Evolutionary conservation across 64 coral and sea anemone genomes (phyloP).

Genomic region (Montipora foliosa): DNA sequence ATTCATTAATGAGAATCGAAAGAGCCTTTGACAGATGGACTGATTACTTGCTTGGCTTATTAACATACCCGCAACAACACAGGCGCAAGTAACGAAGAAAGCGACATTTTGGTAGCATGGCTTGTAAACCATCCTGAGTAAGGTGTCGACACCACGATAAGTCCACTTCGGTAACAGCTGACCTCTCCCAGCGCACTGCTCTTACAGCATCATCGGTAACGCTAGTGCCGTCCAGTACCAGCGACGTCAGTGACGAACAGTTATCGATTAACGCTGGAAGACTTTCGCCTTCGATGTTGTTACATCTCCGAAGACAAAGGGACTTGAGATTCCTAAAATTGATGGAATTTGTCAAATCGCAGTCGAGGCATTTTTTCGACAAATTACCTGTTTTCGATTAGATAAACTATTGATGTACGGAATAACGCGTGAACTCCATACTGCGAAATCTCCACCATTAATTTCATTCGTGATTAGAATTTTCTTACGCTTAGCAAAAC

Average conservation of each 20-base stretch:
- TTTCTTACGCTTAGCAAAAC: too few species aligned
- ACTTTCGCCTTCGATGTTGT: constrained; percentile 72
- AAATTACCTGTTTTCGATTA: too few species aligned
- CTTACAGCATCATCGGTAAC: constrained; percentile 58
- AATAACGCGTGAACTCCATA: too few species aligned
- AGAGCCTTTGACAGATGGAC: too few species aligned
- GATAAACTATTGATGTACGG: too few species aligned
- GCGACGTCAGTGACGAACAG: constrained; percentile 57
- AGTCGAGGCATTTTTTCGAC: too few species aligned
- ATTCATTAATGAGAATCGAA: too few species aligned
- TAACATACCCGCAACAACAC: constrained; percentile 80
- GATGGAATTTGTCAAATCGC: background rate
- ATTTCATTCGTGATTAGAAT: too few species aligned
- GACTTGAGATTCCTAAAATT: constrained; percentile 45
- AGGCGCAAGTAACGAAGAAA: constrained; percentile 81
- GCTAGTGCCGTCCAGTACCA: constrained; percentile 81
- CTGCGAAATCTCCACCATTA: too few species aligned
- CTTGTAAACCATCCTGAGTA: constrained; percentile 64
- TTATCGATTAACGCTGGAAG: constrained; percentile 59
- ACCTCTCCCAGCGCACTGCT: constrained; percentile 66
- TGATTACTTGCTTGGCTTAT: too few species aligned
- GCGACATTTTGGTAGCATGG: constrained; percentile 63
- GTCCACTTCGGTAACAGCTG: constrained; percentile 76
- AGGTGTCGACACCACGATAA: constrained; percentile 90
- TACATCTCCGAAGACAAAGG: constrained; percentile 79